Conservation (phyloP, 2,888 invertebrate species). For the Pollenia griseotomentosa region DNA sequence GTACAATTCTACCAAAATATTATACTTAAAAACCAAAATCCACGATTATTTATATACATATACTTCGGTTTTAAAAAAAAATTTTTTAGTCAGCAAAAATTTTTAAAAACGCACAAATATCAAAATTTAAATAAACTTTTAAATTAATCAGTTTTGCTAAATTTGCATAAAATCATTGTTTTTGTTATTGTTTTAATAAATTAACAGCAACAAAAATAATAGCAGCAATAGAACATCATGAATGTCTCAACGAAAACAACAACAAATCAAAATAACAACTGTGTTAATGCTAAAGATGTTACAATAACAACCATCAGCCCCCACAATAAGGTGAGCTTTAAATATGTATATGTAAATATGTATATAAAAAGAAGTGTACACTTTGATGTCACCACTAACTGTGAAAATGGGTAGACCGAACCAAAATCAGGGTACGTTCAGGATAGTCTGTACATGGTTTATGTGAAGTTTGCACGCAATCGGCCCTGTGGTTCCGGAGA, state of each 20-base stretch:
- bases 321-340: conserved; percentile 67
- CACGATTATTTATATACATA: not conserved
- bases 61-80: not conserved
- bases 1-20: not conserved
- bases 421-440: too few relatives aligned
- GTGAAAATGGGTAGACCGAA: too few relatives aligned
- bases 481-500: too few relatives aligned
- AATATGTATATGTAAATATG: too few relatives aligned
- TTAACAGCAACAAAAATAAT: conserved; percentile 4
- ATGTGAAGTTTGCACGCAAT: too few relatives aligned
- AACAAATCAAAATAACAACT: conserved; percentile 49
- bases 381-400: too few relatives aligned
- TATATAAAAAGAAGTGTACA: too few relatives aligned
- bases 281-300: conserved; percentile 60
- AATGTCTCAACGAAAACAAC: conserved; percentile 53
- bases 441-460: too few relatives aligned
- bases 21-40: not conserved
- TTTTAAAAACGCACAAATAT: conserved; percentile 5
- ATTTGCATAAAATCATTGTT: conserved; percentile 35
- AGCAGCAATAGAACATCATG: conserved; percentile 38
- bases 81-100: conserved; percentile 39
- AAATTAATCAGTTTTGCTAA: conserved; percentile 35
- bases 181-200: conserved; percentile 19
- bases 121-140: not conserved
- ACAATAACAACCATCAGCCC: conserved; percentile 65